These are phyloP conservation scores for Dendrocincla tyrannina DNA, from an alignment of 2,797 vertebrate genomes.

Conservation along the genomic window DNA sequence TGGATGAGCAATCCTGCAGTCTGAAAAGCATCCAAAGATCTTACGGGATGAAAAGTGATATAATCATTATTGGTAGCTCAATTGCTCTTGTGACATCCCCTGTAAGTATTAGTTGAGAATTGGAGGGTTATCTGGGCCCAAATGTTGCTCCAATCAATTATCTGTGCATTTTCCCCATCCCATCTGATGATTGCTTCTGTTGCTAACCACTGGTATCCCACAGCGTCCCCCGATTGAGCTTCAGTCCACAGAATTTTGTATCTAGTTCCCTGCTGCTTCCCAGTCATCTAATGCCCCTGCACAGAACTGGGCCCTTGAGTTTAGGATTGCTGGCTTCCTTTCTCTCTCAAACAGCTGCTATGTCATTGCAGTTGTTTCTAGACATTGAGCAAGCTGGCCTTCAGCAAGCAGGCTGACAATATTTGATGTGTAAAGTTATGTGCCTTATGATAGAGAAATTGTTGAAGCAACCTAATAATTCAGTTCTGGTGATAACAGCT, in stretches of 20 bases:
- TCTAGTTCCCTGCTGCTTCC: not conserved
- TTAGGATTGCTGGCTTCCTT: not conserved
- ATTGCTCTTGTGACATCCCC: conserved; percentile 31
- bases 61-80: conserved; percentile 1
- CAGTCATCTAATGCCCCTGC: not conserved
- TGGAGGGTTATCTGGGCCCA: conserved; percentile 13
- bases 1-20: not conserved
- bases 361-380: not conserved
- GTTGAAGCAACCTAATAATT: not conserved
- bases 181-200: not conserved
- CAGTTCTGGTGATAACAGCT: not conserved
- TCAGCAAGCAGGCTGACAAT: not conserved
- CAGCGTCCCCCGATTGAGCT: not conserved
- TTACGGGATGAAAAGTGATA: conserved; percentile 7
- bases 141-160: conserved; percentile 18
- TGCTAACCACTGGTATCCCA: not conserved
- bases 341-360: not conserved
- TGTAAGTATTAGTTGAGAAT: conserved; percentile 23
- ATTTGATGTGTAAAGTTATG: not conserved
- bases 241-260: not conserved
- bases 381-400: not conserved
- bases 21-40: conserved; percentile 20
- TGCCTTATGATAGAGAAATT: not conserved
- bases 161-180: conserved; percentile 1
- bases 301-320: not conserved